phyloP scores from a whole-genome alignment of 2,113 vertebrate genomes.

The Urocitellus parryii region DNA sequence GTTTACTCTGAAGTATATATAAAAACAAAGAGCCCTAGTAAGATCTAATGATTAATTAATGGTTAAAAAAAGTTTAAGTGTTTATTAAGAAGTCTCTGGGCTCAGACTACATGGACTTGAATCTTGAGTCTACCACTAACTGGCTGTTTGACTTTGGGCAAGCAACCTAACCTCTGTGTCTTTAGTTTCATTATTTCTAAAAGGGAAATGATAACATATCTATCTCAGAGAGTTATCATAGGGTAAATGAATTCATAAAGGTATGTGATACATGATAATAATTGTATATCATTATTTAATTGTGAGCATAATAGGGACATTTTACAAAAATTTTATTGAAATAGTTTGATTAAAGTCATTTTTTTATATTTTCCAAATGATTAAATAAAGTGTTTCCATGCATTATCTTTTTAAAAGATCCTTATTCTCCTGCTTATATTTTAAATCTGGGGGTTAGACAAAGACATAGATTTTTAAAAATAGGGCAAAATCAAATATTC shows the following conservation, averaged over 20 bases:
- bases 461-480: not conserved
- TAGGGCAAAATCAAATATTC: not conserved
- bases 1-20: not conserved
- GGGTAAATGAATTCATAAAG: not conserved
- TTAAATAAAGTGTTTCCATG: not conserved
- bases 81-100: not conserved
- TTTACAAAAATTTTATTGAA: not conserved
- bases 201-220: not conserved
- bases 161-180: not conserved
- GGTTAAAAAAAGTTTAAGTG: not conserved
- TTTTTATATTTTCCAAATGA: not conserved
- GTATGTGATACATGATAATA: not conserved
- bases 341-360: not conserved
- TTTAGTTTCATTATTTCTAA: not conserved
- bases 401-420: not conserved
- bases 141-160: not conserved
- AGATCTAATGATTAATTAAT: not conserved
- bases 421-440: not conserved
- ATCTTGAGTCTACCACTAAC: not conserved
- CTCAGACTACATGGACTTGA: not conserved
- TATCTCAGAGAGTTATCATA: not conserved
- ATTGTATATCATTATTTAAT: not conserved
- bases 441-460: not conserved
- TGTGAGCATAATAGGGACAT: not conserved
- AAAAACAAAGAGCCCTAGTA: not conserved